Conservation (phyloP, 2,888 invertebrate species). For the Amaurobius ferox region DNA sequence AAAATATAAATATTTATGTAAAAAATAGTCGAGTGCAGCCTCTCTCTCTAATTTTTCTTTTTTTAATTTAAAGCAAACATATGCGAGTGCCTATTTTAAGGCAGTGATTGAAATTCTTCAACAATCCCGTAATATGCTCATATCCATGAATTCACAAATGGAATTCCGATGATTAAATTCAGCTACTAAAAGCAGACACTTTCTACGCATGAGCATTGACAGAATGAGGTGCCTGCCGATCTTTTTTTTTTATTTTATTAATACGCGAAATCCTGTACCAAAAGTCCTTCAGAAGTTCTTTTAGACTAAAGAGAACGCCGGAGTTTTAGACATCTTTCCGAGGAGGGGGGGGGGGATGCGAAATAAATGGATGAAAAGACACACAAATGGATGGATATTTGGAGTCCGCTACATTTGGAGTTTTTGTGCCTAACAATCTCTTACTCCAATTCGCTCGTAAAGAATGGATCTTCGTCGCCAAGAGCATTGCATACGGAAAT, state of each 20-base stretch:
- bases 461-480: not conserved
- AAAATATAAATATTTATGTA: too few relatives aligned
- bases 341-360: not conserved
- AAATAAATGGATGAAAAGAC: constrained; percentile 58
- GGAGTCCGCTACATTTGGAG: not conserved
- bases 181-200: not conserved
- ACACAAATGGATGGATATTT: constrained; percentile 63
- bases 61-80: too few relatives aligned
- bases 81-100: too few relatives aligned
- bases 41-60: too few relatives aligned
- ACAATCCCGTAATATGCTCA: too few relatives aligned
- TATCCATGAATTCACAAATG: constrained; percentile 11
- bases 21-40: too few relatives aligned
- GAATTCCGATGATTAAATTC: not conserved
- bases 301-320: not conserved
- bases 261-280: not conserved
- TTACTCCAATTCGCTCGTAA: not conserved
- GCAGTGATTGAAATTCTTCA: too few relatives aligned
- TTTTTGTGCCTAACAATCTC: constrained; percentile 26
- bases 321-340: not conserved
- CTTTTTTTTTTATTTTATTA: not conserved
- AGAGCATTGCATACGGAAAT: not conserved
- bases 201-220: not conserved
- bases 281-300: constrained; percentile 16
- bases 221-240: constrained; percentile 4